Evolutionary conservation across 1,140 invertebrate genomes (phyloP).

Genomic region (Bombyx mandarina): DNA sequence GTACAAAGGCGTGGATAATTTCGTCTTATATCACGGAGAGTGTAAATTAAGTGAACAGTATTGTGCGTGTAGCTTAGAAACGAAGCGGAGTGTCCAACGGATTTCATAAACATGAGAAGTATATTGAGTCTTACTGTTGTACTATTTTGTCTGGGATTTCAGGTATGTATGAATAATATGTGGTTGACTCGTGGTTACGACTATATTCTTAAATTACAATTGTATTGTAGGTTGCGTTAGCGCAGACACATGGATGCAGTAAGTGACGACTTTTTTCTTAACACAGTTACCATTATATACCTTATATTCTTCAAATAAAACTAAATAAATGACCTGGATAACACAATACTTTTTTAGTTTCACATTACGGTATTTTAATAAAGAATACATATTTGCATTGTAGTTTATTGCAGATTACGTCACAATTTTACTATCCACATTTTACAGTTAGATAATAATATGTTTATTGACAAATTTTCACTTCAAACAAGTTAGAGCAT

Average conservation of each 20-base stretch:
- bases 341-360: no score
- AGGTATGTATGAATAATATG: slow-evolving; percentile 16
- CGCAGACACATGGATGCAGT: background rate
- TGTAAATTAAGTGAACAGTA: slow-evolving; percentile 38
- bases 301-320: no score
- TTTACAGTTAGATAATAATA: no score
- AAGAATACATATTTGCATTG: no score
- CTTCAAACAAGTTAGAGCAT: no score
- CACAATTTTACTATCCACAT: no score
- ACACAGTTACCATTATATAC: no score
- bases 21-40: slow-evolving; percentile 29
- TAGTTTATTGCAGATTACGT: no score
- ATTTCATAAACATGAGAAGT: slow-evolving; percentile 17
- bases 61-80: slow-evolving; percentile 19
- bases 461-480: no score
- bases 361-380: no score
- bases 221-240: slow-evolving; percentile 20
- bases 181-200: no score
- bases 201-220: slow-evolving; percentile 2
- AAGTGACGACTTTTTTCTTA: background rate
- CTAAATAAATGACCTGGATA: no score
- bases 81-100: slow-evolving; percentile 17
- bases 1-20: slow-evolving; percentile 49
- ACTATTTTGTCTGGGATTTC: slow-evolving; percentile 10
- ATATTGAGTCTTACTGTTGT: slow-evolving; percentile 6